These are phyloP conservation scores for Chaenogobius annularis DNA, from an alignment of 2,113 vertebrate species.

Conservation along the genomic window DNA sequence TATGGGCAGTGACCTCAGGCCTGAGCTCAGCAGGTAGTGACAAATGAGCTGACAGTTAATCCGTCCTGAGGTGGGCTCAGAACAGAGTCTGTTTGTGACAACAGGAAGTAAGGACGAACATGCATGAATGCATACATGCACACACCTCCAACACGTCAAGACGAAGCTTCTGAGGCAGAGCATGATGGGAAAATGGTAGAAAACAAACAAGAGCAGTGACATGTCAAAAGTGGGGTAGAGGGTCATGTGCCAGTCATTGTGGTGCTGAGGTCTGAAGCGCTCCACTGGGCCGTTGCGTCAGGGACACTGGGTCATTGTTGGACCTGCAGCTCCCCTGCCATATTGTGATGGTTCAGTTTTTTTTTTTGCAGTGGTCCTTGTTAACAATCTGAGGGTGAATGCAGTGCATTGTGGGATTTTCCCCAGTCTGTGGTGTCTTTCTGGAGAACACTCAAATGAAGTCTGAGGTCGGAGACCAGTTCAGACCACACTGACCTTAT, in stretches of 20 bases:
- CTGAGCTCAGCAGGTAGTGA: slow-evolving; percentile 76
- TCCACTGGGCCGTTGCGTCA: slow-evolving; percentile 19
- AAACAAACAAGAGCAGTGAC: slow-evolving; percentile 14
- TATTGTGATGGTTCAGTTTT: slow-evolving; percentile 49
- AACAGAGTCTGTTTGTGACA: slow-evolving; percentile 67
- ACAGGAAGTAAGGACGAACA: slow-evolving; percentile 65
- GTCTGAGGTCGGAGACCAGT: slow-evolving; percentile 63
- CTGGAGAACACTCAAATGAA: slow-evolving; percentile 60
- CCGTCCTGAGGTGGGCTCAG: slow-evolving; percentile 66
- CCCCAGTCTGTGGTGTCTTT: slow-evolving; percentile 59
- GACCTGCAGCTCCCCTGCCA: slow-evolving; percentile 31
- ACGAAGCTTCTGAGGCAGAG: slow-evolving; percentile 18
- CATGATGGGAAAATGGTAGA: slow-evolving; percentile 11
- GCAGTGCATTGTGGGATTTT: slow-evolving; percentile 69
- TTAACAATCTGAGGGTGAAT: slow-evolving; percentile 69
- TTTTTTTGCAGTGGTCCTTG: slow-evolving; percentile 47
- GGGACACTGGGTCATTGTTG: slow-evolving; percentile 58
- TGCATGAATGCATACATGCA: slow-evolving; percentile 51
- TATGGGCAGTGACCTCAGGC: slow-evolving; percentile 64
- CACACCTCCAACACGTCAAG: slow-evolving; percentile 38
- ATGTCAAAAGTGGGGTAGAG: slow-evolving; percentile 4
- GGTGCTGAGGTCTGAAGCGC: slow-evolving; percentile 33
- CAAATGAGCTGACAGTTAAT: slow-evolving; percentile 75
- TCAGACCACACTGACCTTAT: slow-evolving; percentile 72
- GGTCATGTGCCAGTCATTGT: slow-evolving; percentile 15